Evolutionary conservation across 2,888 invertebrate species (phyloP).

Genomic region (Sepioteuthis lessoniana): DNA sequence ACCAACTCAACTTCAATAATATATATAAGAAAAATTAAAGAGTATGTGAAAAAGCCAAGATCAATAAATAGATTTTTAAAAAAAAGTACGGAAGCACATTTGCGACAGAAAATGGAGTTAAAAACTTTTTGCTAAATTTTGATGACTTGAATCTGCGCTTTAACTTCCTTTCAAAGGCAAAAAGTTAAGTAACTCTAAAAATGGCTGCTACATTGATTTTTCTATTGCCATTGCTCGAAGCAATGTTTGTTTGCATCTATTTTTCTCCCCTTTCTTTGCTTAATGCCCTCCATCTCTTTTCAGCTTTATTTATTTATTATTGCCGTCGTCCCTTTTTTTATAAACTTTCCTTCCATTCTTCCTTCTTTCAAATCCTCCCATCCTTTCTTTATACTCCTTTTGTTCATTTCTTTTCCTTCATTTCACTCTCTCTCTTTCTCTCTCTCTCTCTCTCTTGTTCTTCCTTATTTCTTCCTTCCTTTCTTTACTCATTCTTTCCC

Average conservation of each 20-base stretch:
- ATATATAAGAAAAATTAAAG: not conserved
- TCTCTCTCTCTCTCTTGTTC: not conserved
- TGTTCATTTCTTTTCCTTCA: not conserved
- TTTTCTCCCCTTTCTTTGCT: not conserved
- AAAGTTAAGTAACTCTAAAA: not conserved
- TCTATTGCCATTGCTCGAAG: not conserved
- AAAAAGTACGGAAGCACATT: conserved; percentile 21
- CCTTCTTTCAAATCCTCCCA: too few relatives aligned
- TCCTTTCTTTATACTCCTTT: not conserved
- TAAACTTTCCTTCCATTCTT: not conserved
- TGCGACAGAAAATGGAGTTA: not conserved
- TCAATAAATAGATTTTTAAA: not conserved
- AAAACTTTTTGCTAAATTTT: not conserved
- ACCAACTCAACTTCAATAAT: too few relatives aligned
- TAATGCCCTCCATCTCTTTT: not conserved
- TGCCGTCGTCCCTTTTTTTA: not conserved
- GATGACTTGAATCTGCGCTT: conserved; percentile 33
- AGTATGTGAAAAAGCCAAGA: not conserved
- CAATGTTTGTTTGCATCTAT: not conserved
- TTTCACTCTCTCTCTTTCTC: not conserved
- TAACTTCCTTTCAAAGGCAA: conserved; percentile 23
- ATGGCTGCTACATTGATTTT: not conserved
- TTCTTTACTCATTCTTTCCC: not conserved
- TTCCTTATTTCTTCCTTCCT: not conserved
- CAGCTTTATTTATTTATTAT: not conserved